These are phyloP conservation scores for Ichneumon xanthorius DNA, from an alignment of 2,888 invertebrate genomes.

Conservation along the genomic window DNA sequence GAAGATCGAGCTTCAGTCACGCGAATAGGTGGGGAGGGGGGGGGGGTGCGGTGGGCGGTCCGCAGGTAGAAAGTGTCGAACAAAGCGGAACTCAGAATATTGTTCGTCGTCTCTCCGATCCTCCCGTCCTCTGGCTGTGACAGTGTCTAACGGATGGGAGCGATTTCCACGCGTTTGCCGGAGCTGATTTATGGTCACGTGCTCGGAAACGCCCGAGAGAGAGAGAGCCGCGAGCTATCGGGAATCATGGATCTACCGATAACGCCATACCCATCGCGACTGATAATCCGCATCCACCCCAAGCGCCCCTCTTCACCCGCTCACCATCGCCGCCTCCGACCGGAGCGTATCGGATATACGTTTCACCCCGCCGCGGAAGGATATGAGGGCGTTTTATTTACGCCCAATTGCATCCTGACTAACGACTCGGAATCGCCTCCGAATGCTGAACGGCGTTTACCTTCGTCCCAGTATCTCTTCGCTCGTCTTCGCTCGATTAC, in stretches of 20 bases:
- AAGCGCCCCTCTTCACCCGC: neutral
- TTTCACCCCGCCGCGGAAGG: constrained; percentile 11
- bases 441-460: constrained; percentile 1
- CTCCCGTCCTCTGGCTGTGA: constrained; percentile 44
- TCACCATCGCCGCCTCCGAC: constrained; percentile 43
- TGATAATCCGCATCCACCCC: constrained; percentile 53
- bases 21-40: neutral
- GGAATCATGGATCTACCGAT: constrained; percentile 58
- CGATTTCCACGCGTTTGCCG: constrained; percentile 58
- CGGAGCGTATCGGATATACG: constrained; percentile 52
- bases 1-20: constrained; percentile 20
- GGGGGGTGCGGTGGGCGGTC: neutral
- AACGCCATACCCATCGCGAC: constrained; percentile 50
- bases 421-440: constrained; percentile 61
- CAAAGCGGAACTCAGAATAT: constrained; percentile 48
- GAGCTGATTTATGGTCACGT: constrained; percentile 55
- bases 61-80: constrained; percentile 33
- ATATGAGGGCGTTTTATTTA: constrained; percentile 71
- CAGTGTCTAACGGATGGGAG: constrained; percentile 57
- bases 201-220: constrained; percentile 39
- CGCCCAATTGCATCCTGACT: constrained; percentile 73
- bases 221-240: constrained; percentile 39
- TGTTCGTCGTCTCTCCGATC: constrained; percentile 33
- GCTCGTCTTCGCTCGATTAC: neutral
- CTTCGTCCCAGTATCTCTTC: neutral